Base-by-base conservation (phyloP, 2,888 invertebrate species). In the Tridacna gigas region DNA sequence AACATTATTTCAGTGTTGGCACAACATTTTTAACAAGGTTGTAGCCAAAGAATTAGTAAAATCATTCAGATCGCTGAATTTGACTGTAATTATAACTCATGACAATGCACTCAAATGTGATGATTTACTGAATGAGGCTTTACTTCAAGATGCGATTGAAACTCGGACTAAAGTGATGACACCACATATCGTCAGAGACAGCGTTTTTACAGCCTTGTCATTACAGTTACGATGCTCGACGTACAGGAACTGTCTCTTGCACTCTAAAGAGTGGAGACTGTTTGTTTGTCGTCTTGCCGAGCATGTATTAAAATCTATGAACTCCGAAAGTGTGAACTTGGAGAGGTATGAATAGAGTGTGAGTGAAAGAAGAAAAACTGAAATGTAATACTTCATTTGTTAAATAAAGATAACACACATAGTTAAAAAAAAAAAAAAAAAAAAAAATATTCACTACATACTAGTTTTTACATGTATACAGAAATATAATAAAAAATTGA, bases 31-130 rank as follows among this genome's bases (percentile, higher is more conserved):
- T 22, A 63, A 63, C 22, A 22, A n/a, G 22, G 22, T 22, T n/a
- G 63, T 63, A 13, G 63, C 63, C 25, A 63, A 4, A 13, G 63
- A 63, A 25, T 63, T 22, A 63, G 63, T 63, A 63, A 63, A 63
- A 63, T 1, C 63, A 25, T 63, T 63, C 22, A 63, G 13, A 63
- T n/a, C 63, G 25, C 13, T 13, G 13, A n/a, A 22, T 63, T 13
- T 25, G 15, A 4, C 25, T 63, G 13, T 22, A 9, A 9, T 13
- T 63, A 22, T 22, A 20, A 63, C 22, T 63, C 63, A 63, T n/a
- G n/a, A 63, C 13, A 22, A 13, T n/a, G 4, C 22, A 5, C n/a
- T n/a, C 15, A 63, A 25, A 63, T 63, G 20, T 63, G 63, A 63
- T 63, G 63, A 63, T 25, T 63, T 63, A 13, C 63, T 63, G 13